These are phyloP conservation scores for Apamea epomidion DNA, from an alignment of 2,888 invertebrate genomes.

Conservation along the genomic window DNA sequence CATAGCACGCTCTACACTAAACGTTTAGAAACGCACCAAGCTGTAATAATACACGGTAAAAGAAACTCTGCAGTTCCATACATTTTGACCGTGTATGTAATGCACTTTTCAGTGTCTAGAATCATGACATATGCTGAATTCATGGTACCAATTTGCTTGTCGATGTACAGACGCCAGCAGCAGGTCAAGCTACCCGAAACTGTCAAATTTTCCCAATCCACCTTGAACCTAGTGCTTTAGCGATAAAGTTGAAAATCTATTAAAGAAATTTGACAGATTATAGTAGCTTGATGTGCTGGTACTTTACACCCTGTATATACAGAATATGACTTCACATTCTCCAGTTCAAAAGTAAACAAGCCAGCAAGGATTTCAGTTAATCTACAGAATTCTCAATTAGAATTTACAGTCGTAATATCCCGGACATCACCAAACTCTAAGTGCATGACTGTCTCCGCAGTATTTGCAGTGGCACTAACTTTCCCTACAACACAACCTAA, in stretches of 20 bases:
- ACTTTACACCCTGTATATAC: background rate
- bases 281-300: too few relatives aligned
- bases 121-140: background rate
- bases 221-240: too few relatives aligned
- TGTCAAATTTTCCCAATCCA: too few relatives aligned
- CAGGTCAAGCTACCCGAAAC: too few relatives aligned
- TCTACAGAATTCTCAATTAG: constrained; percentile 6
- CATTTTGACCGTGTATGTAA: background rate
- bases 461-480: constrained; percentile 44
- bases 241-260: too few relatives aligned
- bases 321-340: background rate
- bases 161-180: background rate
- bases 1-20: background rate
- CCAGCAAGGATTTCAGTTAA: background rate
- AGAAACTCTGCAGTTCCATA: background rate
- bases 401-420: constrained; percentile 13
- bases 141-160: background rate
- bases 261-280: too few relatives aligned
- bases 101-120: background rate
- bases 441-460: constrained; percentile 31
- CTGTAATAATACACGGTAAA: background rate
- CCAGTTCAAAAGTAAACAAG: background rate
- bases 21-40: background rate
- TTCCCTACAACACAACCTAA: constrained; percentile 55
- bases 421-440: constrained; percentile 2